These are phyloP conservation scores for Itoplectis maculator DNA, from an alignment of 2,888 invertebrate species.

Conservation along the genomic window DNA sequence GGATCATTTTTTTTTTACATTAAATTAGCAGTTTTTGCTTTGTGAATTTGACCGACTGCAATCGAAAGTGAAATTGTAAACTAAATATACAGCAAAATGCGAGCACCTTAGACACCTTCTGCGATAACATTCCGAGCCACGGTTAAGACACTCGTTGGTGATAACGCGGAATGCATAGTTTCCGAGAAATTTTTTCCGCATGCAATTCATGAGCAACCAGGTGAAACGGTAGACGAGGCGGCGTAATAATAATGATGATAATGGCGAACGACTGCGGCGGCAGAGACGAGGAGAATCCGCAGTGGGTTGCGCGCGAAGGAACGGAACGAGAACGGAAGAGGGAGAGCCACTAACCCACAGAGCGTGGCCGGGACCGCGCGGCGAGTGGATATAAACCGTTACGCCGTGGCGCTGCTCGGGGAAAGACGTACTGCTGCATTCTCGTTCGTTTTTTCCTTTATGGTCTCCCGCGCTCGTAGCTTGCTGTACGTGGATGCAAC, in stretches of 20 bases:
- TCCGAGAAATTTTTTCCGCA: background rate
- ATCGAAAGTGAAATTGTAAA: too few relatives aligned
- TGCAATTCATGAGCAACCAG: background rate
- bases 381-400: slow-evolving; percentile 58
- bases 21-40: too few relatives aligned
- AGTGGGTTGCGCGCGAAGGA: slow-evolving; percentile 11
- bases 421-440: slow-evolving; percentile 27
- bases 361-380: slow-evolving; percentile 31
- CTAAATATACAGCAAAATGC: too few relatives aligned
- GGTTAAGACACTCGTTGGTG: background rate
- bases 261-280: background rate
- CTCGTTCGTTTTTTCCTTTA: slow-evolving; percentile 21
- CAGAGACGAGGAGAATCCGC: slow-evolving; percentile 2
- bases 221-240: slow-evolving; percentile 8
- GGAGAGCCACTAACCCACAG: slow-evolving; percentile 56
- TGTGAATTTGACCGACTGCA: too few relatives aligned
- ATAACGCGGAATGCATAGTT: background rate
- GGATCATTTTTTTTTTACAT: too few relatives aligned
- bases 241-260: background rate
- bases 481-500: background rate
- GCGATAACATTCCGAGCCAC: background rate
- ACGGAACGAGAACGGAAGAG: slow-evolving; percentile 36
- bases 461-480: background rate
- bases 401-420: slow-evolving; percentile 1
- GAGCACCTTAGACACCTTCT: too few relatives aligned